These are phyloP conservation scores for Telenomus remus DNA, from an alignment of 1,140 invertebrate species.

Conservation along the genomic window DNA sequence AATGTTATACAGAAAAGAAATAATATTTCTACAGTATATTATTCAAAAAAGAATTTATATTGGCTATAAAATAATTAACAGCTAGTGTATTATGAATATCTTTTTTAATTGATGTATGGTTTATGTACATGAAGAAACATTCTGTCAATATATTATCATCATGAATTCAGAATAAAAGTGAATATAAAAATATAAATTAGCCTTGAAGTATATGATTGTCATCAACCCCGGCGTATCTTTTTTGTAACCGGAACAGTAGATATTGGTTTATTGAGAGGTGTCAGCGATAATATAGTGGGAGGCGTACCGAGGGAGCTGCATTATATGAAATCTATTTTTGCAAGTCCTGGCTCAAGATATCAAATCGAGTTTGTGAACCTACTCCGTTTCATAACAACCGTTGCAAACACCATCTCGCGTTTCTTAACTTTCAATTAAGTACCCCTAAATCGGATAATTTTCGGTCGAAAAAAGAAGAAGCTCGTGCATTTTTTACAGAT, in stretches of 20 bases:
- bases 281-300: conserved; percentile 55
- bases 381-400: conserved; percentile 4
- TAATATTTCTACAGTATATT: too few species aligned
- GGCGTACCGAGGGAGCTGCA: conserved; percentile 45
- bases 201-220: conserved; percentile 5
- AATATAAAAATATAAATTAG: too few species aligned
- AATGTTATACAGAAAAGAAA: too few species aligned
- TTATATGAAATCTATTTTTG: conserved; percentile 48
- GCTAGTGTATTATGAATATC: too few species aligned
- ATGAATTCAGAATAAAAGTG: too few species aligned
- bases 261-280: conserved; percentile 58
- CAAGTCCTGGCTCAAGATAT: conserved; percentile 33
- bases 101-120: too few species aligned
- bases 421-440: not conserved
- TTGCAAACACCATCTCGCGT: conserved; percentile 1
- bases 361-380: conserved; percentile 9
- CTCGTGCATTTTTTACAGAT: not conserved
- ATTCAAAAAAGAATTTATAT: too few species aligned
- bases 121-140: too few species aligned
- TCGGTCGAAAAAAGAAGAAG: too few species aligned
- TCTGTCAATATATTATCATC: too few species aligned
- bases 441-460: not conserved
- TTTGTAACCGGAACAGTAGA: conserved; percentile 30
- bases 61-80: too few species aligned
- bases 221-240: too few species aligned